Conservation (phyloP, 2,797 vertebrate genomes). For the Prionace glauca region DNA sequence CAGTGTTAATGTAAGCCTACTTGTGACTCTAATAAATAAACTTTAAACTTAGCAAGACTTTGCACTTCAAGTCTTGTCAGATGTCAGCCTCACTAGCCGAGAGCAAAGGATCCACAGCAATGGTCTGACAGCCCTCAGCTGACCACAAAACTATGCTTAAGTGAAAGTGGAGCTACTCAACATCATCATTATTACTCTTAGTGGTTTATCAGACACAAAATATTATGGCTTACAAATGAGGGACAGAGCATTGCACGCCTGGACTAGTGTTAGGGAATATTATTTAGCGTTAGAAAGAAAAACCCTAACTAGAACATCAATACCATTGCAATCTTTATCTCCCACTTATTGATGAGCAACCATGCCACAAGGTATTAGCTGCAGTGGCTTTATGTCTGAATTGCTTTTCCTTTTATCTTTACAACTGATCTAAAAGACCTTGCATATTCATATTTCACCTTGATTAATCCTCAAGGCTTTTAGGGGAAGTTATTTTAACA, state of each 20-base stretch:
- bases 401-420: constrained; percentile 15
- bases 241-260: background rate
- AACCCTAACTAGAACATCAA: constrained; percentile 18
- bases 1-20: no score
- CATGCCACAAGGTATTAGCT: background rate
- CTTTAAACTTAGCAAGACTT: no score
- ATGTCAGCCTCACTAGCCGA: background rate
- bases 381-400: background rate
- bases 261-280: constrained; percentile 5
- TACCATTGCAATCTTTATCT: constrained; percentile 15
- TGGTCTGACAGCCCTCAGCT: constrained; percentile 28
- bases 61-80: background rate
- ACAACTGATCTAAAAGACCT: constrained; percentile 3
- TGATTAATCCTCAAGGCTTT: constrained; percentile 33
- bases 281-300: background rate
- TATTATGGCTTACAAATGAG: background rate
- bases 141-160: background rate
- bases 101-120: constrained; percentile 10
- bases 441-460: constrained; percentile 31
- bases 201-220: constrained; percentile 32
- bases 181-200: constrained; percentile 11
- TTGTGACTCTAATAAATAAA: no score
- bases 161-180: constrained; percentile 14
- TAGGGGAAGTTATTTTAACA: constrained; percentile 12
- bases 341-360: background rate